phyloP scores from a whole-genome alignment of 2,113 vertebrate species.

The Gymnogyps californianus region DNA sequence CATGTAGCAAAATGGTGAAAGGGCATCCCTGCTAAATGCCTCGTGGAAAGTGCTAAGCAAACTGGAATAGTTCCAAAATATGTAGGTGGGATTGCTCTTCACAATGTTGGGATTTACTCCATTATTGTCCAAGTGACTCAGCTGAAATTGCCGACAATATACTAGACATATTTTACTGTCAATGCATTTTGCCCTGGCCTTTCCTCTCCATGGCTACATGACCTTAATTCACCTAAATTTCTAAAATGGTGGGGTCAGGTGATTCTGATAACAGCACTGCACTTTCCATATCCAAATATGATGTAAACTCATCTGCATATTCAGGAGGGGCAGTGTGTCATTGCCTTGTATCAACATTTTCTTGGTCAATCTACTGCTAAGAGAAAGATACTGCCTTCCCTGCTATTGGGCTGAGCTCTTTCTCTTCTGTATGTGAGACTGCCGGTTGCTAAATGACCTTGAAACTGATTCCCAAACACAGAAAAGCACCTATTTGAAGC shows the following conservation, averaged over 20 bases:
- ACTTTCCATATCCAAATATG: background rate
- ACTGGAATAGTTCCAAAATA: conserved; percentile 31
- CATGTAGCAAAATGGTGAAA: background rate
- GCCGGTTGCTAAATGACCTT: background rate
- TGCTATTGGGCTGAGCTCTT: background rate
- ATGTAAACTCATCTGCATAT: background rate
- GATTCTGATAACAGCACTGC: background rate
- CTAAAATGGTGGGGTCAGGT: background rate
- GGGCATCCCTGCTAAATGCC: background rate
- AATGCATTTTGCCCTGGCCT: background rate
- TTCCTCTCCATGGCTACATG: background rate
- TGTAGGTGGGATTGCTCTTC: conserved; percentile 35
- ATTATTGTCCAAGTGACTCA: conserved; percentile 34
- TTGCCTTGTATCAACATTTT: background rate
- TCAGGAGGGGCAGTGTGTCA: background rate
- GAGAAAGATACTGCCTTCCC: background rate
- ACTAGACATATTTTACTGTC: background rate
- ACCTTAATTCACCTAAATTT: conserved; percentile 1
- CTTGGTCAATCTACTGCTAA: background rate
- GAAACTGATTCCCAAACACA: background rate
- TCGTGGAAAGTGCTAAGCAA: background rate
- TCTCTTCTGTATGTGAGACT: background rate
- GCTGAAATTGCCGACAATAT: conserved; percentile 6
- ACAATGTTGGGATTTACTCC: conserved; percentile 44
- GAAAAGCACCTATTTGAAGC: background rate